Base-by-base conservation (phyloP, 2,888 invertebrate species). In the Psococerastis gibbosa region DNA sequence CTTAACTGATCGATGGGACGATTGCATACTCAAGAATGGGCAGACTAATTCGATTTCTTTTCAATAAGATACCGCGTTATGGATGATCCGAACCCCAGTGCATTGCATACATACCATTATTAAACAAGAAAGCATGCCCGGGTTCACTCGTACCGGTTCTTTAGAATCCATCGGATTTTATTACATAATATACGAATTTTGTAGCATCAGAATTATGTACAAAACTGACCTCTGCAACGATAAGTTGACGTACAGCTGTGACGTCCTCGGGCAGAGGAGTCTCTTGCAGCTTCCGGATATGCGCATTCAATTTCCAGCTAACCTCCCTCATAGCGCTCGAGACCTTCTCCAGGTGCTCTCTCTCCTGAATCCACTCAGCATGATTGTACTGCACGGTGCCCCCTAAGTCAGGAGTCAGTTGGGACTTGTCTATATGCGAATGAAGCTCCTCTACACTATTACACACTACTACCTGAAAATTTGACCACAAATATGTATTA, bases 261-360 rank as follows among this genome's bases (percentile, higher is more conserved):
- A 88, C 89, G 58, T 91, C 89, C 62, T 92, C 92, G 13, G 94
- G 94, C 66, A 94, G 80, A 64, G 91, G 91, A 52, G 78, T 81
- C 65, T 91, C 91, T 52, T 85, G 80, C 53, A 94, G 78, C 52
- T 78, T 75, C 57, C 81, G 78, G 54, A 89, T 91, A 58, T 92
- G 88, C 49, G 77, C 74, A 57, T 87, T 84, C 55, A 95, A 65
- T 52, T 82, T 78, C 49, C 75, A 70, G 16, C 92, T 89, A 45
- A 94, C 87, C 57, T 87, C 81, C 57, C 85, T 83, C 51, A 91
- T 91, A 58, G 89, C 73, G 41, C 78, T 75, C 34, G 91, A 91
- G 67, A 95, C 94, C 60, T 89, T 87, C 63, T 95, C 95, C 57
- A 95, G 71, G 43, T 85, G 88, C 91, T 92, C 83, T 67, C 95